phyloP scores from a whole-genome alignment of 2,797 vertebrate genomes.

The Sardinella longiceps region DNA sequence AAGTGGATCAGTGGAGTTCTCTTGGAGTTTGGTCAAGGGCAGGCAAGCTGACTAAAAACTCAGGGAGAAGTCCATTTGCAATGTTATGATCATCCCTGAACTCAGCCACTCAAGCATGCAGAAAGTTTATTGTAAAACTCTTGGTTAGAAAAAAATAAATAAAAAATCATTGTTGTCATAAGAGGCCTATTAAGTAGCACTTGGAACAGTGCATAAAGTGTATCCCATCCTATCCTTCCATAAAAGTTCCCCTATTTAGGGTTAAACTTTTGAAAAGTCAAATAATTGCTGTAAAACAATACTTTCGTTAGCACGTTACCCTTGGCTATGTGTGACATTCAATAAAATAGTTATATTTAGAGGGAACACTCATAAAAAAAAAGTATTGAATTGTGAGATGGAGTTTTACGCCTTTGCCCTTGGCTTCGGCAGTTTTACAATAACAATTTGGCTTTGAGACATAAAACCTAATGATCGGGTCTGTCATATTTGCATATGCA shows the following conservation, averaged over 20 bases:
- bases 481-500: constrained; percentile 81
- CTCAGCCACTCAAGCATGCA: background rate
- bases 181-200: background rate
- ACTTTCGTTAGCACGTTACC: constrained; percentile 53
- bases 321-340: constrained; percentile 63
- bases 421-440: constrained; percentile 75
- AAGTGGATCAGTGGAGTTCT: constrained; percentile 51
- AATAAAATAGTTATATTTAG: constrained; percentile 68
- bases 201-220: background rate
- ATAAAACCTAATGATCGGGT: constrained; percentile 81
- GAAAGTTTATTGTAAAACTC: background rate
- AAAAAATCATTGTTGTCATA: background rate
- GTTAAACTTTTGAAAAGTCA: constrained; percentile 39
- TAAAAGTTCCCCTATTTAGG: constrained; percentile 7
- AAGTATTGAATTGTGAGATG: constrained; percentile 64
- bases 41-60: background rate
- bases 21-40: constrained; percentile 15
- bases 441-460: constrained; percentile 78
- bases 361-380: constrained; percentile 69
- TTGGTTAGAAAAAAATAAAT: background rate
- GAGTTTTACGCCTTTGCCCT: constrained; percentile 69
- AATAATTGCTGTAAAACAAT: constrained; percentile 48
- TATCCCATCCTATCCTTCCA: background rate
- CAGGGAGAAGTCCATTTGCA: background rate
- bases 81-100: background rate